Percentiles rank a stretch among this genome's conserved stretches.
phyloP scores from a whole-genome alignment of 2,797 vertebrate genomes.

The Clarias fuscus region DNA sequence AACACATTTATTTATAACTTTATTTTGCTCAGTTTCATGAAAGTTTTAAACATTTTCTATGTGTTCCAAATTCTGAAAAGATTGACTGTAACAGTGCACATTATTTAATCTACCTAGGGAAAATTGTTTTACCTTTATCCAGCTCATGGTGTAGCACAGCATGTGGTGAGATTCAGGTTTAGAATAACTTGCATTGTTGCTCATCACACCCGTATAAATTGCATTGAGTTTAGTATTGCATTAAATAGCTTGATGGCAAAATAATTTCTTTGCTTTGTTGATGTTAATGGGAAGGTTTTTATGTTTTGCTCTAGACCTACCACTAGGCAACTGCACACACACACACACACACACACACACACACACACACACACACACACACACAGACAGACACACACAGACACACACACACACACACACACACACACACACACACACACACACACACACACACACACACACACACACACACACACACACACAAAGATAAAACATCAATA shows the following conservation, averaged over 20 bases:
- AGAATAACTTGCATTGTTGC: neutral
- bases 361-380: too few relatives aligned
- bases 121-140: neutral
- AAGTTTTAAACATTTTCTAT: neutral
- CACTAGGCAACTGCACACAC: neutral
- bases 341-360: neutral
- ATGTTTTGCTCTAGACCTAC: neutral
- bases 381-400: too few relatives aligned
- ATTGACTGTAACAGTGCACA: neutral
- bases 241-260: neutral
- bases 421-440: too few relatives aligned
- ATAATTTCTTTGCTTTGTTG: neutral
- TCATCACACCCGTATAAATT: neutral
- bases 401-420: too few relatives aligned
- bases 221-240: neutral
- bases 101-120: neutral
- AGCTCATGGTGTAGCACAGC: neutral
- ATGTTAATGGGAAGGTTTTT: neutral
- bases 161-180: neutral
- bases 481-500: neutral
- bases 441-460: too few relatives aligned
- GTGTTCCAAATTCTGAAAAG: neutral
- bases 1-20: neutral
- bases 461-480: too few relatives aligned
- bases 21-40: conserved; percentile 1